Conservation (phyloP, 2,113 vertebrate species). For the Hydrolagus affinis region DNA sequence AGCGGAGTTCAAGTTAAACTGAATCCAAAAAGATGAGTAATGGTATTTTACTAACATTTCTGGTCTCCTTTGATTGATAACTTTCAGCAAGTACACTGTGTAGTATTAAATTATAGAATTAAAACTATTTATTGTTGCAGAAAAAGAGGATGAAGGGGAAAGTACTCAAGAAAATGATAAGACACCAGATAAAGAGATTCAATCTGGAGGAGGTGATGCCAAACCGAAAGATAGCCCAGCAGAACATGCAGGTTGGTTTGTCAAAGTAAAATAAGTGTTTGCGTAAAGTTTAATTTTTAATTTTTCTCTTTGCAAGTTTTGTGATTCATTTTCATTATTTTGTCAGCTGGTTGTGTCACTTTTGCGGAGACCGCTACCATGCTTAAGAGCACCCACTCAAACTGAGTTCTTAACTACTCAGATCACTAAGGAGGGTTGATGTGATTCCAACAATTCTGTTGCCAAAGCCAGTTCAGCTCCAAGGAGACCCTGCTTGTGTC, state of each 20-base stretch:
- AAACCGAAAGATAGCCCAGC: not conserved
- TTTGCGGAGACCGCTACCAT: no score
- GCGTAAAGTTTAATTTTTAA: not conserved
- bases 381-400: no score
- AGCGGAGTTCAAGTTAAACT: no score
- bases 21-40: not conserved
- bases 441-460: no score
- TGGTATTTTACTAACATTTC: not conserved
- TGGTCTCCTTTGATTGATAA: not conserved
- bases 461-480: no score
- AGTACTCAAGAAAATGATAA: not conserved
- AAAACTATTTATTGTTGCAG: not conserved
- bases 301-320: no score
- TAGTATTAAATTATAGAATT: not conserved
- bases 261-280: not conserved
- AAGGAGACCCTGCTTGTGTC: no score
- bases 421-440: no score
- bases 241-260: not conserved
- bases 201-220: not conserved
- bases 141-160: not conserved
- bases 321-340: no score
- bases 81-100: not conserved
- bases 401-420: no score
- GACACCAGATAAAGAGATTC: not conserved
- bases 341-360: no score